These are phyloP conservation scores for Danaus plexippus DNA, from an alignment of 1,140 invertebrate genomes.

Conservation along the genomic window DNA sequence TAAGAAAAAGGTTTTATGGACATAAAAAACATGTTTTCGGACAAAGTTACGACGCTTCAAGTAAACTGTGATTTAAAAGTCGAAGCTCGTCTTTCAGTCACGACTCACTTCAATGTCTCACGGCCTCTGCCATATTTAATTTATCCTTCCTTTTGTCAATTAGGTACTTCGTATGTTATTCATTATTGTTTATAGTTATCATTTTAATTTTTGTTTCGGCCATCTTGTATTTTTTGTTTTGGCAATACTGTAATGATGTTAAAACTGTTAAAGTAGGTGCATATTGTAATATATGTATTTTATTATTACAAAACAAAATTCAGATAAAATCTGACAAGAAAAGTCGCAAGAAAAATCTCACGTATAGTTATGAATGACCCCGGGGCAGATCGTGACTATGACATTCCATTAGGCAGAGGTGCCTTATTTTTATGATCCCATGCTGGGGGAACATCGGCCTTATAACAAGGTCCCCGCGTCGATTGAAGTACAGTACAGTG, in stretches of 20 bases:
- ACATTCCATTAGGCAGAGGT: slow-evolving; percentile 24
- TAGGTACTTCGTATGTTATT: no score
- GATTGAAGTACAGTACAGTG: slow-evolving; percentile 10
- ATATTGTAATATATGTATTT: no score
- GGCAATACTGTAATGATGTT: no score
- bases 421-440: slow-evolving; percentile 3
- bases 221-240: no score
- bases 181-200: no score
- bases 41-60: slow-evolving; percentile 2
- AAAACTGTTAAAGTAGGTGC: no score
- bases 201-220: no score
- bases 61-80: slow-evolving; percentile 10
- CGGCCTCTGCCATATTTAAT: slow-evolving; percentile 1
- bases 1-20: slow-evolving; percentile 9
- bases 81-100: slow-evolving; percentile 16
- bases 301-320: no score
- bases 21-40: slow-evolving; percentile 5
- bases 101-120: slow-evolving; percentile 16
- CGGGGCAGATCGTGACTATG: slow-evolving; percentile 38
- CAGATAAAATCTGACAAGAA: no score
- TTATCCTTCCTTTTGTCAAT: no score
- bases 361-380: slow-evolving; percentile 15
- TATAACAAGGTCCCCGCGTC: neutral
- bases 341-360: no score
- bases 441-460: slow-evolving; percentile 4